Evolutionary conservation across 2,888 invertebrate species (phyloP).

Genomic region (Anodontia alba): DNA sequence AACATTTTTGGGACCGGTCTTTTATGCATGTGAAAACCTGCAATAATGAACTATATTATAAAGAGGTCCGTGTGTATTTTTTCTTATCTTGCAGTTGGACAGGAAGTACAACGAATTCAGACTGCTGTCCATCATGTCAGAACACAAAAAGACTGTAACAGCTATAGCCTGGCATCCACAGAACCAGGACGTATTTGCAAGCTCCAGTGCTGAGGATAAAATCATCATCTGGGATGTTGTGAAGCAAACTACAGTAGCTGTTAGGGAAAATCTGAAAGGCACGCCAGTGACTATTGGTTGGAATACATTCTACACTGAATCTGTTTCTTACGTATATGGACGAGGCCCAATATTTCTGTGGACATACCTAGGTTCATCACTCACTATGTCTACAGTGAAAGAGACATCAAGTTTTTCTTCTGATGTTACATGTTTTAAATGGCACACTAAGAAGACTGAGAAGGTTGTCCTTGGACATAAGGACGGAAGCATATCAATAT

Average conservation of each 20-base stretch:
- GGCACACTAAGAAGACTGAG: constrained; percentile 81
- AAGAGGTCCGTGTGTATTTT: too few species aligned
- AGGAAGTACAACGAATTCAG: constrained; percentile 82
- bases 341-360: constrained; percentile 83
- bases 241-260: constrained; percentile 79
- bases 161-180: constrained; percentile 84
- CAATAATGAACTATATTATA: too few species aligned
- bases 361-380: constrained; percentile 69
- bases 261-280: constrained; percentile 73
- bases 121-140: constrained; percentile 85
- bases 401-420: constrained; percentile 76
- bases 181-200: constrained; percentile 83
- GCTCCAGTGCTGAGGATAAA: constrained; percentile 81
- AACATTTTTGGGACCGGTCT: too few species aligned
- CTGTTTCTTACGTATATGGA: constrained; percentile 74
- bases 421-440: constrained; percentile 78
- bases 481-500: constrained; percentile 84
- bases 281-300: constrained; percentile 82
- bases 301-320: constrained; percentile 75
- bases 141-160: constrained; percentile 85
- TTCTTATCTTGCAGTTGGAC: constrained; percentile 77
- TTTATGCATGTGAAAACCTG: too few species aligned
- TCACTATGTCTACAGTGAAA: constrained; percentile 63
- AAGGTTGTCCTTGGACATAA: constrained; percentile 83
- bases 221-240: constrained; percentile 84